A percentile compares a stretch with the other conserved stretches of the same genome.
Conservation (phyloP, 2,888 invertebrate species). For the Dastarcus helophoroides region DNA sequence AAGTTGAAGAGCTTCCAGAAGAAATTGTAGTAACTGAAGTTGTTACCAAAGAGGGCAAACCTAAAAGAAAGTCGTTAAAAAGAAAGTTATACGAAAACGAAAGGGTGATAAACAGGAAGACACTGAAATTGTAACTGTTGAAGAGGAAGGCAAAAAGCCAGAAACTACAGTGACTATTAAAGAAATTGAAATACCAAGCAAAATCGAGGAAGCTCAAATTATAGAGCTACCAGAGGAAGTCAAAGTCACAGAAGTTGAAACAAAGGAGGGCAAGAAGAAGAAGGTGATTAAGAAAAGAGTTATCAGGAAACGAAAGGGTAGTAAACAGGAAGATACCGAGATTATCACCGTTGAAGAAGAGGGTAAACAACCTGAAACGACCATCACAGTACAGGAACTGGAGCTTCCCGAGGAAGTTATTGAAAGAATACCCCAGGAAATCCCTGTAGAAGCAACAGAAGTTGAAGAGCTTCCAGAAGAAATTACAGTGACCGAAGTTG, state of each 20-base stretch:
- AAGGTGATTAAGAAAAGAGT: constrained; percentile 28
- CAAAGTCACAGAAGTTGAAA: constrained; percentile 17
- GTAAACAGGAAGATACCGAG: constrained; percentile 28
- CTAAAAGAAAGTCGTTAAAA: constrained; percentile 14
- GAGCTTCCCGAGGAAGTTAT: constrained; percentile 22
- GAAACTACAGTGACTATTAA: constrained; percentile 8
- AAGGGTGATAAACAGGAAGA: constrained; percentile 15
- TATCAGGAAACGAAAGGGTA: constrained; percentile 30
- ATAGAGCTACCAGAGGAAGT: constrained; percentile 27
- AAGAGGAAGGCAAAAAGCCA: constrained; percentile 11
- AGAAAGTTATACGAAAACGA: constrained; percentile 15
- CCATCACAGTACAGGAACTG: constrained; percentile 21
- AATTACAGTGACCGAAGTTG: constrained; percentile 29
- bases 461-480: constrained; percentile 18
- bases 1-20: constrained; percentile 22
- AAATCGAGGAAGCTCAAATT: constrained; percentile 12
- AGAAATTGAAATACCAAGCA: not conserved
- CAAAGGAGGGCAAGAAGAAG: constrained; percentile 21
- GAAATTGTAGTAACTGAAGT: constrained; percentile 29
- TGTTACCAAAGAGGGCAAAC: constrained; percentile 14
- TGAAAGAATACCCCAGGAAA: no score
- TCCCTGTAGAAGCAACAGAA: not conserved
- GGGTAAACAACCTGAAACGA: constrained; percentile 22
- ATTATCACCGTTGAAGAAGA: constrained; percentile 23
- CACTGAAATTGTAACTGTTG: constrained; percentile 18